Percentiles rank a stretch among this genome's conserved stretches.
Conservation (phyloP, 2,113 vertebrate genomes). For the Cololabis saira region DNA sequence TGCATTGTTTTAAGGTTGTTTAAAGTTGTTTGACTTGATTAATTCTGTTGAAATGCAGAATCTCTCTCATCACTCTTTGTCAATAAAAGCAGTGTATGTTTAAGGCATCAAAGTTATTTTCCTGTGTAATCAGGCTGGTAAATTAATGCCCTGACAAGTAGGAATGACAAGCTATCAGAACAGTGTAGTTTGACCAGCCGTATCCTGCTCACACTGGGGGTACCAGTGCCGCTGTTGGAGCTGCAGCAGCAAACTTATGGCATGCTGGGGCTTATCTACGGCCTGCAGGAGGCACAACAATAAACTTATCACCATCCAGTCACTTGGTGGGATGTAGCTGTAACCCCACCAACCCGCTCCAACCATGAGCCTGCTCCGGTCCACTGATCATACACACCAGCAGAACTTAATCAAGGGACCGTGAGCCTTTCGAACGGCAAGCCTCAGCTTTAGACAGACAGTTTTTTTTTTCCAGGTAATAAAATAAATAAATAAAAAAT, state of each 20-base stretch:
- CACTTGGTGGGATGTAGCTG: slow-evolving; percentile 62
- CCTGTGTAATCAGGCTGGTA: slow-evolving; percentile 55
- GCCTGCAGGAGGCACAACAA: slow-evolving; percentile 71
- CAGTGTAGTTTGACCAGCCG: slow-evolving; percentile 30
- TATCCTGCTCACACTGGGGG: slow-evolving; percentile 42
- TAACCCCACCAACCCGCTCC: slow-evolving; percentile 51
- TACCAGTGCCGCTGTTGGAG: slow-evolving; percentile 4
- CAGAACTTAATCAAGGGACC: slow-evolving; percentile 72
- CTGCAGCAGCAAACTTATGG: slow-evolving; percentile 32
- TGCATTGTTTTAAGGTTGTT: slow-evolving; percentile 10
- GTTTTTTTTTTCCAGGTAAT: slow-evolving; percentile 53
- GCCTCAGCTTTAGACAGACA: slow-evolving; percentile 27
- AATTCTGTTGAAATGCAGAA: neutral
- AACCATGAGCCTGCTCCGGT: slow-evolving; percentile 50
- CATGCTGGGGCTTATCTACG: slow-evolving; percentile 69
- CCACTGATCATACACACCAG: slow-evolving; percentile 72
- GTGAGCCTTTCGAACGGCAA: slow-evolving; percentile 63
- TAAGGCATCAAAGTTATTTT: slow-evolving; percentile 38
- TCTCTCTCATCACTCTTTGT: slow-evolving; percentile 5
- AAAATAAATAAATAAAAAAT: slow-evolving; percentile 40
- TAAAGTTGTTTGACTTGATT: slow-evolving; percentile 9
- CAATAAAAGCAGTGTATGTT: slow-evolving; percentile 8
- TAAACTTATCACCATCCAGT: slow-evolving; percentile 72
- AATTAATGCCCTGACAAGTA: slow-evolving; percentile 59
- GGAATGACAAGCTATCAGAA: slow-evolving; percentile 54